Evolutionary conservation across 2,113 vertebrate genomes (phyloP).

Genomic region (Salminus brasiliensis): DNA sequence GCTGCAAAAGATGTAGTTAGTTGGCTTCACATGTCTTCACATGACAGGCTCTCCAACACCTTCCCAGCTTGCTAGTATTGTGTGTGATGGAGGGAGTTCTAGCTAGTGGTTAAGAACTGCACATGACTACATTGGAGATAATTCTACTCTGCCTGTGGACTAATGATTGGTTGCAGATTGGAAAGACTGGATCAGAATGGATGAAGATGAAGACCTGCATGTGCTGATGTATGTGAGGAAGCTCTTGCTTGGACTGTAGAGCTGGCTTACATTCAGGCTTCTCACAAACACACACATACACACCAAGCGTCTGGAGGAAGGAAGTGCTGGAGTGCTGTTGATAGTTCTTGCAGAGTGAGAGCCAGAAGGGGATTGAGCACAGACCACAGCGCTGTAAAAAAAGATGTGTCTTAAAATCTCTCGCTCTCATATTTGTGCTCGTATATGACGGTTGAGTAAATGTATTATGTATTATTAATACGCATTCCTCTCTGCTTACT

Average conservation of each 20-base stretch:
- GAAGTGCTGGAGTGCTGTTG: conserved; percentile 54
- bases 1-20: too few species aligned
- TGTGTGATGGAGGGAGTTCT: too few species aligned
- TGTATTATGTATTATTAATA: conserved; percentile 56
- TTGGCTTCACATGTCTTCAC: too few species aligned
- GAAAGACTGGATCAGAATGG: too few species aligned
- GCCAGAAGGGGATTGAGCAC: conserved; percentile 24
- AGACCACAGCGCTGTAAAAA: conserved; percentile 48
- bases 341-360: conserved; percentile 49
- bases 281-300: conserved; percentile 35
- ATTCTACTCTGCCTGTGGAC: too few species aligned
- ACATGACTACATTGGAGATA: too few species aligned
- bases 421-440: conserved; percentile 47
- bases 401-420: conserved; percentile 54
- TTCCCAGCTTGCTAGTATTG: too few species aligned
- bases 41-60: too few species aligned
- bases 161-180: too few species aligned
- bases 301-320: conserved; percentile 39
- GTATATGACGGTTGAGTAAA: conserved; percentile 38
- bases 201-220: conserved; percentile 1
- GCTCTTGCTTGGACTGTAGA: conserved; percentile 28
- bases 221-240: conserved; percentile 13
- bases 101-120: too few species aligned
- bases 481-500: conserved; percentile 29
- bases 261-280: conserved; percentile 26